These are phyloP conservation scores for Tautogolabrus adspersus DNA, from an alignment of 2,113 vertebrate genomes.

Conservation along the genomic window DNA sequence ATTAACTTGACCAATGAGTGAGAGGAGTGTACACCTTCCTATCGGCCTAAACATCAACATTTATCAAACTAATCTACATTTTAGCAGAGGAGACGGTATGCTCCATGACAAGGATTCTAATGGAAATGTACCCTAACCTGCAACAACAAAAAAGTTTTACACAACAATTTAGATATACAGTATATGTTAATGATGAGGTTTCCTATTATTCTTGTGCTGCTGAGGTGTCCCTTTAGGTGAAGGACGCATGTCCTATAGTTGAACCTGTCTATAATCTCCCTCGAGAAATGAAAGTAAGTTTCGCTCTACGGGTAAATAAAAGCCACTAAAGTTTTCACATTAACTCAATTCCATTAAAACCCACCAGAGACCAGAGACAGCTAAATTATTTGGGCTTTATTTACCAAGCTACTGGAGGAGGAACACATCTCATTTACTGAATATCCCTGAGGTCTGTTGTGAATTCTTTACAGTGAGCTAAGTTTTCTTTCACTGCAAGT, in stretches of 20 bases:
- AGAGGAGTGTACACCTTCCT: no score
- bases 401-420: background rate
- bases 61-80: no score
- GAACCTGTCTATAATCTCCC: slow-evolving; percentile 45
- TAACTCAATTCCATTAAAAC: slow-evolving; percentile 26
- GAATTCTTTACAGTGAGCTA: background rate
- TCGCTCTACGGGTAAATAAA: slow-evolving; percentile 24
- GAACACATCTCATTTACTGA: slow-evolving; percentile 18
- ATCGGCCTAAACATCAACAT: no score
- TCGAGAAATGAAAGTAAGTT: slow-evolving; percentile 13
- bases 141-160: background rate
- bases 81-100: no score
- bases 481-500: background rate
- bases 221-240: background rate
- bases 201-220: background rate
- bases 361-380: slow-evolving; percentile 9
- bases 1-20: no score
- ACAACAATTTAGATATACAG: background rate
- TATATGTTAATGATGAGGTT: background rate
- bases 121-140: background rate
- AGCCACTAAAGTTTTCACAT: slow-evolving; percentile 4
- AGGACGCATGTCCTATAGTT: slow-evolving; percentile 16
- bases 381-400: slow-evolving; percentile 20
- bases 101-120: background rate
- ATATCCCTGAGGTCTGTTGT: background rate